Conservation (phyloP, 2,797 vertebrate species). For the Florisuga fusca region DNA sequence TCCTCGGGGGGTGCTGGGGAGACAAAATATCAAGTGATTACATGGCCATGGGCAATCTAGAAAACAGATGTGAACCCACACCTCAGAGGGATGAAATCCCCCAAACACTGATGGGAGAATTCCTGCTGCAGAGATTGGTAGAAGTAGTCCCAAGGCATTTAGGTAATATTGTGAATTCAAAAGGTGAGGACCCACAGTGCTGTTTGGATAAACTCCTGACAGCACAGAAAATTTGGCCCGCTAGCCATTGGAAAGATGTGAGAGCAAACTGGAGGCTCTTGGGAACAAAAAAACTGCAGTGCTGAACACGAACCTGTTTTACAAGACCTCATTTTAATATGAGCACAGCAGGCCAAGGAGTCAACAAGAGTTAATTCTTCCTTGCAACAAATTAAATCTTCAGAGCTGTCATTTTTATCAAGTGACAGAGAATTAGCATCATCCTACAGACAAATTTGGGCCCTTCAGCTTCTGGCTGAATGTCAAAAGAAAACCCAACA, state of each 20-base stretch:
- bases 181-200: background rate
- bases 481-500: background rate
- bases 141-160: background rate
- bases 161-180: background rate
- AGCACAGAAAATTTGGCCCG: background rate
- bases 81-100: background rate
- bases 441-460: background rate
- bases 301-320: background rate
- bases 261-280: background rate
- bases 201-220: background rate
- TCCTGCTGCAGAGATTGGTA: background rate
- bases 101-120: background rate
- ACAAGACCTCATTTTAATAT: background rate
- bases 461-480: background rate
- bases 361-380: background rate
- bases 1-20: background rate
- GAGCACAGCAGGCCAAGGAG: background rate
- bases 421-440: background rate
- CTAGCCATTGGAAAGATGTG: background rate
- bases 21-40: background rate
- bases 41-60: background rate
- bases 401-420: background rate
- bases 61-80: background rate
- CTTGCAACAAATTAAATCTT: slow-evolving; percentile 4
- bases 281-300: background rate